Evolutionary conservation across 1,140 invertebrate genomes (phyloP).

Genomic region (Papilio dardanus): DNA sequence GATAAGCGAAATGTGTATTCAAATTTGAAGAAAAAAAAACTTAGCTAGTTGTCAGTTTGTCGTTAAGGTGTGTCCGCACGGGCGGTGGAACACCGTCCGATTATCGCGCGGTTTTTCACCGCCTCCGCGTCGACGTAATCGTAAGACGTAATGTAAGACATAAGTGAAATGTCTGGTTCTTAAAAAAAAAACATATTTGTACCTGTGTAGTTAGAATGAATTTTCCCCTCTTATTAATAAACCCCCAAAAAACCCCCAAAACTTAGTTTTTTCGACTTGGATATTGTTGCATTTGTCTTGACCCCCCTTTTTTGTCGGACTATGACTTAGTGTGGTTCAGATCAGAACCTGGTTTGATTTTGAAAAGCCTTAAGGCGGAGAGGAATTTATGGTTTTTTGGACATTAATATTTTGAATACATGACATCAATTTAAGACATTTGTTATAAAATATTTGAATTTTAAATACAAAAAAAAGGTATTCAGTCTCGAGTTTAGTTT

Average conservation of each 20-base stretch:
- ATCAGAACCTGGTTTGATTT: neutral
- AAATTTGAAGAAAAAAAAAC: constrained; percentile 49
- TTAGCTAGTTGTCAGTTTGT: constrained; percentile 74
- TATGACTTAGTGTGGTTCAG: constrained; percentile 7
- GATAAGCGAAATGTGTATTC: constrained; percentile 75
- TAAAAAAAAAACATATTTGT: constrained; percentile 71
- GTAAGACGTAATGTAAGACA: constrained; percentile 71
- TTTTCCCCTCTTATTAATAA: constrained; percentile 58
- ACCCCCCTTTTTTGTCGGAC: constrained; percentile 30
- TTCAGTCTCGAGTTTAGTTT: no score
- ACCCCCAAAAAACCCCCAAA: constrained; percentile 41
- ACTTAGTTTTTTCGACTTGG: constrained; percentile 55
- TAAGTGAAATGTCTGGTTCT: constrained; percentile 75
- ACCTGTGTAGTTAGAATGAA: constrained; percentile 81
- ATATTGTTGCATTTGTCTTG: constrained; percentile 64
- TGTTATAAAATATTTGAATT: no score
- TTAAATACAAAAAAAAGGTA: no score
- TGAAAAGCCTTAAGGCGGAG: neutral
- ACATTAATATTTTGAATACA: neutral
- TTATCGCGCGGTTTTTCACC: constrained; percentile 12
- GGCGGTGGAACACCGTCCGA: neutral
- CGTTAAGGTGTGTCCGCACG: constrained; percentile 49
- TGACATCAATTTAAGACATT: no score
- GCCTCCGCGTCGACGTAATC: constrained; percentile 41
- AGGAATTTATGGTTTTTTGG: neutral